Conservation (phyloP, 1,140 invertebrate genomes). For the Diachasma alloeum region DNA sequence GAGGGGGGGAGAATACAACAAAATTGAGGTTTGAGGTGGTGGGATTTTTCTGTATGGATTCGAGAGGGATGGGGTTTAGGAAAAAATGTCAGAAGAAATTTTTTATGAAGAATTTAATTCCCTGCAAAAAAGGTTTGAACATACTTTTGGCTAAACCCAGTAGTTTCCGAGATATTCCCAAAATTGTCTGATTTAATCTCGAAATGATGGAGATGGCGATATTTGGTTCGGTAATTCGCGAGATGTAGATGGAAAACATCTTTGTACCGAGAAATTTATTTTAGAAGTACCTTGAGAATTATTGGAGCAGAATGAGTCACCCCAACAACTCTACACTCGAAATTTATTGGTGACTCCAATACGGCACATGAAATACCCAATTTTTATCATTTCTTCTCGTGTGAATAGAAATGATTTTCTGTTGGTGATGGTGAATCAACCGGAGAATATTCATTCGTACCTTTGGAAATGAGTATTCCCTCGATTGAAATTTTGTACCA, state of each 20-base stretch:
- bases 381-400: not conserved
- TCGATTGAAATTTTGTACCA: not conserved
- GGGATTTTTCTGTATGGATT: not conserved
- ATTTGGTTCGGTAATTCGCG: no score
- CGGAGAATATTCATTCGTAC: not conserved
- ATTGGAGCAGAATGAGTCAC: not conserved
- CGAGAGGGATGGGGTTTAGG: not conserved
- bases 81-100: not conserved
- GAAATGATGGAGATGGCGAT: no score
- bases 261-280: not conserved
- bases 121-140: not conserved
- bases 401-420: not conserved
- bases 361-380: not conserved
- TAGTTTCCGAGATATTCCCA: not conserved
- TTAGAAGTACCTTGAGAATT: not conserved
- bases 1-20: no score
- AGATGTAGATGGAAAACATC: not conserved
- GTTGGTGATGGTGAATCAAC: not conserved
- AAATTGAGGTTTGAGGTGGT: not conserved
- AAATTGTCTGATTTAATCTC: not conserved
- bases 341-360: not conserved
- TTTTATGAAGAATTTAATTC: not conserved
- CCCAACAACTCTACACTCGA: no score
- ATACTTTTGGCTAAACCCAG: not conserved
- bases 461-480: not conserved